A percentile compares a stretch with the other conserved stretches of the same genome.
phyloP scores from a whole-genome alignment of 1,140 invertebrate species.

The Lordiphosa collinella region DNA sequence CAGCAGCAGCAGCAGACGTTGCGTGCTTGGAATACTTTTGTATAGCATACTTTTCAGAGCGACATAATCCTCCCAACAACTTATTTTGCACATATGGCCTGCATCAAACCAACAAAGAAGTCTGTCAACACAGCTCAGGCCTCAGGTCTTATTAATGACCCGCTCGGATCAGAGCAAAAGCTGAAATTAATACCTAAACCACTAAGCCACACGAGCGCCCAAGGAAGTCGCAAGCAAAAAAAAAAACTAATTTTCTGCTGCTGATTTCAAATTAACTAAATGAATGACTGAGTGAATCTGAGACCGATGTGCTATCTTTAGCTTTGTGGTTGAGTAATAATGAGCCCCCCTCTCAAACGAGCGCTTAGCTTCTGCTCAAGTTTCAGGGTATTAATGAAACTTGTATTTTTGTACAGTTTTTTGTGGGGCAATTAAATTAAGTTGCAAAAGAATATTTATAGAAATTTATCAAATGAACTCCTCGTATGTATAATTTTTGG shows the following conservation, averaged over 20 bases:
- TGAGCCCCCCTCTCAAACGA: too few relatives aligned
- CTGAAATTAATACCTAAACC: slow-evolving; percentile 24
- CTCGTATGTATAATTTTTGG: too few relatives aligned
- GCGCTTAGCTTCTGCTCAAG: too few relatives aligned
- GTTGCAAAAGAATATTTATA: too few relatives aligned
- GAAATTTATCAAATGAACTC: too few relatives aligned
- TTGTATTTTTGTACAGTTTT: too few relatives aligned
- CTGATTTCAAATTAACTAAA: slow-evolving; percentile 78
- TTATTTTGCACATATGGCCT: slow-evolving; percentile 21
- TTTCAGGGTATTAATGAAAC: too few relatives aligned
- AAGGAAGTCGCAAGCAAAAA: slow-evolving; percentile 17
- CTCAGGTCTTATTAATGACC: slow-evolving; percentile 26
- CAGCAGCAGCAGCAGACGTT: not conserved
- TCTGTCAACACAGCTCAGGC: slow-evolving; percentile 27
- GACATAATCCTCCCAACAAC: not conserved
- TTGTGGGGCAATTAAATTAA: too few relatives aligned
- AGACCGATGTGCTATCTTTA: slow-evolving; percentile 14
- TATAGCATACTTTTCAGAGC: slow-evolving; percentile 17
- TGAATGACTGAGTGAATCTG: slow-evolving; percentile 57
- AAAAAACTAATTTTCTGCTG: slow-evolving; percentile 78
- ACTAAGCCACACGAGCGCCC: slow-evolving; percentile 32
- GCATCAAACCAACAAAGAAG: slow-evolving; percentile 21
- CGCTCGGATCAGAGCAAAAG: slow-evolving; percentile 15
- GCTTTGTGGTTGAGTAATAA: not conserved
- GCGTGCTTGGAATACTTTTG: not conserved